A percentile compares a stretch with the other conserved stretches of the same genome.
Conservation (phyloP, 2,888 invertebrate genomes). For the Acrocera orbiculus region DNA sequence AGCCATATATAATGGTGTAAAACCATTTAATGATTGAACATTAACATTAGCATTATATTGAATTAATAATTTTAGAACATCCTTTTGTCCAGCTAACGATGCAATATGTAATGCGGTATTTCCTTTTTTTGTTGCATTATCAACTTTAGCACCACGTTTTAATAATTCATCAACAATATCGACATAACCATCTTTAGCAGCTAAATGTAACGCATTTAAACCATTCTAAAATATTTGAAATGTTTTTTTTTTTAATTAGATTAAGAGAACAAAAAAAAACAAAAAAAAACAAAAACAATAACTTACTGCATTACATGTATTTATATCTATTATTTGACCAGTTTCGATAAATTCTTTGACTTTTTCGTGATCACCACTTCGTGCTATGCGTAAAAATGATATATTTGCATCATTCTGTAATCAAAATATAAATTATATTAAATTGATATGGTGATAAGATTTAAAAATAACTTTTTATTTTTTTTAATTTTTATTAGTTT, state of each 20-base stretch:
- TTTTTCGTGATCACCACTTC: constrained; percentile 91
- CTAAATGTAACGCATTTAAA: constrained; percentile 89
- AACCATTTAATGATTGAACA: constrained; percentile 91
- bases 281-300: not conserved
- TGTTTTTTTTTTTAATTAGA: constrained; percentile 1
- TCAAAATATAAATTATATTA: not conserved
- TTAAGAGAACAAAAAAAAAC: not conserved
- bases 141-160: constrained; percentile 77
- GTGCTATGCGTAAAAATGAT: constrained; percentile 89
- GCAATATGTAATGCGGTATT: constrained; percentile 94
- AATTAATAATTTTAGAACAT: constrained; percentile 80
- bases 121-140: constrained; percentile 95
- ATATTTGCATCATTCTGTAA: constrained; percentile 70
- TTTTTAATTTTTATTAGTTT: no score
- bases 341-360: constrained; percentile 83
- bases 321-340: constrained; percentile 80
- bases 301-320: constrained; percentile 91
- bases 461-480: no score
- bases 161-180: constrained; percentile 83
- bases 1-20: constrained; percentile 97
- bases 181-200: constrained; percentile 94
- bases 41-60: constrained; percentile 87
- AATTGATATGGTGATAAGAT: not conserved
- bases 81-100: constrained; percentile 89
- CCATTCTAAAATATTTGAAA: constrained; percentile 57